Evolutionary conservation across 2,888 invertebrate species (phyloP).

Genomic region (Carterocephalus palaemon): DNA sequence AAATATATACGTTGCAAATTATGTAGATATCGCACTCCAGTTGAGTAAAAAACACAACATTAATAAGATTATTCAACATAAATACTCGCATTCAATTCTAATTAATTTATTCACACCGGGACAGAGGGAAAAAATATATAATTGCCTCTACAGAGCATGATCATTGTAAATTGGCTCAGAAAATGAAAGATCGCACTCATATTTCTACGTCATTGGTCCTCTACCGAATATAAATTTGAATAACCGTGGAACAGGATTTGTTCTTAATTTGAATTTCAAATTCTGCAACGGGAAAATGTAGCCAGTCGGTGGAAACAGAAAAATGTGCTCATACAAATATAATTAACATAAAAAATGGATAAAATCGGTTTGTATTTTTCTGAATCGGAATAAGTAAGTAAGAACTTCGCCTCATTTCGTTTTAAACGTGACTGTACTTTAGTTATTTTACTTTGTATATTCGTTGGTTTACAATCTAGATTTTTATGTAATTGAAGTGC

Average conservation of each 20-base stretch:
- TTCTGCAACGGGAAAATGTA: conserved; percentile 39
- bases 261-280: conserved; percentile 37
- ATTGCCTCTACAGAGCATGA: conserved; percentile 47
- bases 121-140: conserved; percentile 31
- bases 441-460: conserved; percentile 15
- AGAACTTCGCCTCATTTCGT: conserved; percentile 12
- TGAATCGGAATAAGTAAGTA: conserved; percentile 12
- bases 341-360: conserved; percentile 34
- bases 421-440: conserved; percentile 21
- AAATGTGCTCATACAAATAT: conserved; percentile 32
- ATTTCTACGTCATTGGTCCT: conserved; percentile 64
- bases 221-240: conserved; percentile 53
- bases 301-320: conserved; percentile 30
- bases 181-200: conserved; percentile 64
- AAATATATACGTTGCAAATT: too few species aligned
- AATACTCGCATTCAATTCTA: conserved; percentile 25
- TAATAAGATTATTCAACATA: conserved; percentile 3
- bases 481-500: too few species aligned
- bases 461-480: too few species aligned
- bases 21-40: too few species aligned
- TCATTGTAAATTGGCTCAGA: conserved; percentile 46
- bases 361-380: conserved; percentile 24
- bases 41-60: too few species aligned
- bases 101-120: conserved; percentile 16
- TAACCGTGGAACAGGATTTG: conserved; percentile 35